These are phyloP conservation scores for Alcis repandata DNA, from an alignment of 2,888 invertebrate genomes.

Conservation along the genomic window DNA sequence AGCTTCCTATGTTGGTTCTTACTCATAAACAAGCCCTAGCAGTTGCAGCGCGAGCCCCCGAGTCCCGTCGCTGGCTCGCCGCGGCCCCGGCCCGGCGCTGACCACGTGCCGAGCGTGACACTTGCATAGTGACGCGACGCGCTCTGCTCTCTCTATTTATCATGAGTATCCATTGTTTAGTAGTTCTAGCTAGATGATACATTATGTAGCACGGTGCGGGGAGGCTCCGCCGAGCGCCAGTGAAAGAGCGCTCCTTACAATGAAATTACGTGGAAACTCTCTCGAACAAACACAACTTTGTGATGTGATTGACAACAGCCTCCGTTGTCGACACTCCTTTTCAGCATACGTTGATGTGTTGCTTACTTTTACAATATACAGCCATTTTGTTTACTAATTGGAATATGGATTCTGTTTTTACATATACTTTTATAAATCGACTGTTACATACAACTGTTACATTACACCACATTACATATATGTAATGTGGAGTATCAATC, in stretches of 20 bases:
- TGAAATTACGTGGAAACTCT: conserved; percentile 32
- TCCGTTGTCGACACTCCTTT: background rate
- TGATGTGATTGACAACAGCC: conserved; percentile 36
- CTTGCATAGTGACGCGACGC: conserved; percentile 49
- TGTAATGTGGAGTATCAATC: background rate
- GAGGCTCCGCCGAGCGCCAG: conserved; percentile 31
- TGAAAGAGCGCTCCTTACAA: conserved; percentile 25
- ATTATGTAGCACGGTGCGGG: conserved; percentile 36
- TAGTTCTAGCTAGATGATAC: conserved; percentile 47
- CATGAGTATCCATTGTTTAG: conserved; percentile 58
- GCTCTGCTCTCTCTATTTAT: conserved; percentile 53
- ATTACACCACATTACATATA: background rate
- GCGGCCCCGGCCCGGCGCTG: conserved; percentile 39
- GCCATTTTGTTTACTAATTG: background rate
- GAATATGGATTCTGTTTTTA: background rate
- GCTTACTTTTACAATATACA: background rate
- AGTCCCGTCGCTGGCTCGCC: conserved; percentile 43
- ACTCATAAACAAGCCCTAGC: conserved; percentile 64
- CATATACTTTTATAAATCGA: background rate
- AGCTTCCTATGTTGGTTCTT: conserved; percentile 79
- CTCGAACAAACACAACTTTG: conserved; percentile 16
- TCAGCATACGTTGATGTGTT: conserved; percentile 8
- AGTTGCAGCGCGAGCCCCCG: conserved; percentile 47
- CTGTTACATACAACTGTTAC: background rate
- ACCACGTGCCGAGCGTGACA: conserved; percentile 59